These are phyloP conservation scores for Spongilla lacustris DNA, from an alignment of 37 sponge, comb jelly and placozoan genomes.

Conservation along the genomic window DNA sequence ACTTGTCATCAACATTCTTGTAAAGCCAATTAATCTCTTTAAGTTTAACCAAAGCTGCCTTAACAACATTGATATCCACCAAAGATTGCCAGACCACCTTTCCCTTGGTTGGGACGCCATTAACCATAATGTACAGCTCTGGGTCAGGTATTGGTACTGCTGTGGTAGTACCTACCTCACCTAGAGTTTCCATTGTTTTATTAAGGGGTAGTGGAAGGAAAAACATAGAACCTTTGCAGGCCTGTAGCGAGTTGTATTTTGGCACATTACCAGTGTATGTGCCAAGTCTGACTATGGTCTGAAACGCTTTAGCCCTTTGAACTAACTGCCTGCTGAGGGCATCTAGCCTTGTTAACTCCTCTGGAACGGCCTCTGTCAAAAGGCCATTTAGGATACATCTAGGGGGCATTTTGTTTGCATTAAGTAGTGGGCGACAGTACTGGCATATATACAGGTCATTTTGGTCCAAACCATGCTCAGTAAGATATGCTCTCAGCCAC, in stretches of 20 bases:
- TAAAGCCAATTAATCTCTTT: conserved; percentile 59
- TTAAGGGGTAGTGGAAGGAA: conserved; percentile 50
- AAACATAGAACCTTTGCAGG: conserved; percentile 48
- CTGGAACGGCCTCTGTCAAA: conserved; percentile 40
- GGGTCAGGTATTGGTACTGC: not conserved
- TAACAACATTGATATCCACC: not conserved
- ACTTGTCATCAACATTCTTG: conserved; percentile 29
- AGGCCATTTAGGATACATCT: conserved; percentile 71
- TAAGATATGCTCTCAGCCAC: conserved; percentile 21
- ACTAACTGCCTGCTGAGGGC: conserved; percentile 53
- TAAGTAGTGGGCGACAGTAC: conserved; percentile 47
- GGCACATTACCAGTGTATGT: conserved; percentile 64
- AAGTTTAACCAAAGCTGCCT: not conserved
- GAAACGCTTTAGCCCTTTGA: conserved; percentile 61
- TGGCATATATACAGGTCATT: conserved; percentile 38
- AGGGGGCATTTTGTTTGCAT: conserved; percentile 40
- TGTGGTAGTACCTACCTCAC: not conserved
- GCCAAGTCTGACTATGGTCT: conserved; percentile 57
- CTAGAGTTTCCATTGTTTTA: conserved; percentile 55
- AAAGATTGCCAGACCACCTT: conserved; percentile 34
- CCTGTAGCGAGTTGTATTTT: conserved; percentile 47
- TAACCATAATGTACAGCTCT: conserved; percentile 50
- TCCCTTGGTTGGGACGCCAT: conserved; percentile 40
- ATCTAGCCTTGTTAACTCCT: conserved; percentile 40
- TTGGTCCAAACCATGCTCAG: not conserved